Base-by-base conservation (phyloP, 2,888 invertebrate genomes). In the Sminthurides aquaticus region DNA sequence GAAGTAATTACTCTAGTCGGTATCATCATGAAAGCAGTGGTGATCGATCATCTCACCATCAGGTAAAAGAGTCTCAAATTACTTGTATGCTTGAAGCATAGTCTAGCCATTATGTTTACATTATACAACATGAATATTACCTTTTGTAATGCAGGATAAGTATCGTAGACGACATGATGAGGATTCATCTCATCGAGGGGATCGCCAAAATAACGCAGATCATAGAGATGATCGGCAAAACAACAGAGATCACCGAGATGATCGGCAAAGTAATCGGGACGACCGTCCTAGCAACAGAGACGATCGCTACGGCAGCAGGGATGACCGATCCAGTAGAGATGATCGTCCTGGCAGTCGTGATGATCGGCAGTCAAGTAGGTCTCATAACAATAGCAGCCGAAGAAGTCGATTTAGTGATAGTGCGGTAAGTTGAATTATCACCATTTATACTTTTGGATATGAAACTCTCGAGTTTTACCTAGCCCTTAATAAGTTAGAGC, bases 391-490 rank as follows among this genome's bases (percentile, higher is more conserved):
- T 52, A 20, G 28, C 25, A 28, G 28, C 2, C 34, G 49, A 49
- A 26, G 29, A 60, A 60, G 60, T 29, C 49, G 60, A 28, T 60
- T 60, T 22, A 52, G 29, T 29, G 60, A 60, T 22, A 28, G 20
- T 28, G 15, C 20, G 5, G 22, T 52, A 52, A 52, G 52, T 34
- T 34, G n/a, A n/a, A n/a, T n/a, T n/a, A n/a, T n/a, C n/a, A n/a
- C n/a, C n/a, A n/a, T n/a, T n/a, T n/a, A n/a, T n/a, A n/a, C n/a
- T n/a, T n/a, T n/a, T n/a, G n/a, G n/a, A n/a, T n/a, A n/a, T n/a
- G n/a, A n/a, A n/a, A n/a, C n/a, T n/a, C n/a, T n/a, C n/a, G n/a
- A n/a, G n/a, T n/a, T n/a, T n/a, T n/a, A n/a, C n/a, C n/a, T n/a
- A n/a, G n/a, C n/a, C n/a, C n/a, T n/a, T n/a, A n/a, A n/a, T n/a